Evolutionary conservation across 1,140 invertebrate species (phyloP).

Genomic region (Solenopsis fugax): DNA sequence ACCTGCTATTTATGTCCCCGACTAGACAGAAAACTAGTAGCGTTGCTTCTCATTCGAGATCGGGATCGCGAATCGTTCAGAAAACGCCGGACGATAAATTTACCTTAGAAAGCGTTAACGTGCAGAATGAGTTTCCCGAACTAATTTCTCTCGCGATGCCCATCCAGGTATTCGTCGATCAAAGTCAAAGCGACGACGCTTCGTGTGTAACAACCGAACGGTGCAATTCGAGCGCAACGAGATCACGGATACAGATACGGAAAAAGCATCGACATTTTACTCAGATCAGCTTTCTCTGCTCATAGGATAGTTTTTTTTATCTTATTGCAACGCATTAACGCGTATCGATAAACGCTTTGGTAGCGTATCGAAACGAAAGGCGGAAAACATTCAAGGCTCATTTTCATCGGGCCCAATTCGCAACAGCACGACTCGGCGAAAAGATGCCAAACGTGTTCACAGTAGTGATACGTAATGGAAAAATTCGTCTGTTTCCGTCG

Average conservation of each 20-base stretch:
- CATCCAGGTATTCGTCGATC: conserved; percentile 38
- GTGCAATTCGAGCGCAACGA: conserved; percentile 45
- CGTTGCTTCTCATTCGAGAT: background rate
- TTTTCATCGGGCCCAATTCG: background rate
- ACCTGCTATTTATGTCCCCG: conserved; percentile 22
- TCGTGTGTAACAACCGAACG: conserved; percentile 5
- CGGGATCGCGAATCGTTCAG: background rate
- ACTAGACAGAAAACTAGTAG: background rate
- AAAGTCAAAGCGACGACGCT: conserved; percentile 37
- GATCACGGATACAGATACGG: conserved; percentile 26
- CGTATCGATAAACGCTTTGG: background rate
- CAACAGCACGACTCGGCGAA: background rate
- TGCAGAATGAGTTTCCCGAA: conserved; percentile 38
- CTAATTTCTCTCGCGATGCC: conserved; percentile 48
- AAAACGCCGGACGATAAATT: conserved; percentile 39
- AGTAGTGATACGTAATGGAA: background rate
- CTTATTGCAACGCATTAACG: background rate
- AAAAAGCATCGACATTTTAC: conserved; percentile 39
- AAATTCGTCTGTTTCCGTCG: background rate
- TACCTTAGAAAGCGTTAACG: conserved; percentile 29
- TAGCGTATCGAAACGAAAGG: background rate
- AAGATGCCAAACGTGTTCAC: background rate
- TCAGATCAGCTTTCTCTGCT: conserved; percentile 16
- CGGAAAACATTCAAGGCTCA: background rate
- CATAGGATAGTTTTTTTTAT: conserved; percentile 3